Conservation (phyloP, 2,888 invertebrate species). For the Athalia circularis region DNA sequence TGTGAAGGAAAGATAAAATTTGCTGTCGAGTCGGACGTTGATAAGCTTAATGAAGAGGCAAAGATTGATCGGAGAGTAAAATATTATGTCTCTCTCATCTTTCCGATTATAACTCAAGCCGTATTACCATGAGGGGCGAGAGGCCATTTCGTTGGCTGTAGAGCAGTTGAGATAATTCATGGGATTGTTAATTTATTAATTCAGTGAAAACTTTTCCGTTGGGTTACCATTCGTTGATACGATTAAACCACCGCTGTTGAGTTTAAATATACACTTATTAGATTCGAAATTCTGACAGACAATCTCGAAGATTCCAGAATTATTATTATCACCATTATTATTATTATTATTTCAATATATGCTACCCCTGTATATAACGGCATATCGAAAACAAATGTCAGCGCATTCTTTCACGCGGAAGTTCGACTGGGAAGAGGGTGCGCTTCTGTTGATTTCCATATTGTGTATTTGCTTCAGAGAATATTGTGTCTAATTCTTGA, state of each 20-base stretch:
- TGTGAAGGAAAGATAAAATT: constrained; percentile 9
- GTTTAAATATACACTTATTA: background rate
- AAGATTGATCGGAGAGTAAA: constrained; percentile 4
- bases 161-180: constrained; percentile 13
- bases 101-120: constrained; percentile 7
- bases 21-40: constrained; percentile 7
- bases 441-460: no score
- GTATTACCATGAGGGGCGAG: constrained; percentile 8
- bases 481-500: no score
- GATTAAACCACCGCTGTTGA: background rate
- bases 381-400: no score
- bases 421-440: no score
- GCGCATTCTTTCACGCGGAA: no score
- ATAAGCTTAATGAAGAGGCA: constrained; percentile 23
- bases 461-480: no score
- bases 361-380: no score
- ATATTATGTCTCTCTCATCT: constrained; percentile 3
- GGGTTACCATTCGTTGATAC: constrained; percentile 12
- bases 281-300: background rate
- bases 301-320: no score
- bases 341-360: no score
- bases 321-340: no score
- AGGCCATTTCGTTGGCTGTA: background rate
- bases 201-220: constrained; percentile 14
- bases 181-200: constrained; percentile 36